These are phyloP conservation scores for Caenorhabditis becei DNA, from an alignment of 2,888 invertebrate genomes.

Conservation along the genomic window DNA sequence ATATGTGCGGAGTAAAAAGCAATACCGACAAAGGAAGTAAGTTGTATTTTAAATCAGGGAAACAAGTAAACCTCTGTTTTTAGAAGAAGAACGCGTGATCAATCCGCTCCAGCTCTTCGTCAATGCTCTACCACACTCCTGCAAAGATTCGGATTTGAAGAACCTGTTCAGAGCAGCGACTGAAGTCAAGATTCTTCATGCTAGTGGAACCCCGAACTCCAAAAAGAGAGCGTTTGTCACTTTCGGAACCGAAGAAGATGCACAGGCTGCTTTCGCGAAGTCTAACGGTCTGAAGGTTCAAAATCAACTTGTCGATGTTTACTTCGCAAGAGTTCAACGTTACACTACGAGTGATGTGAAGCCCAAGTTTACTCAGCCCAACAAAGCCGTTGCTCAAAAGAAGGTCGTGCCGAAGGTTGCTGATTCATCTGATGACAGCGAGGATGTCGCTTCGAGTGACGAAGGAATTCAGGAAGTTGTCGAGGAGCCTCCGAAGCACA, in stretches of 20 bases:
- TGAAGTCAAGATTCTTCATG: conserved; percentile 58
- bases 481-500: conserved; percentile 64
- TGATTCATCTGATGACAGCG: conserved; percentile 63
- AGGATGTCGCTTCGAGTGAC: conserved; percentile 69
- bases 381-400: conserved; percentile 25
- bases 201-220: conserved; percentile 29
- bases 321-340: conserved; percentile 53
- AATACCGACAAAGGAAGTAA: conserved; percentile 38
- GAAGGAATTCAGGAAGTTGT: conserved; percentile 72
- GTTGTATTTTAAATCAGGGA: neutral
- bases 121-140: conserved; percentile 54
- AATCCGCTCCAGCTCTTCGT: conserved; percentile 69
- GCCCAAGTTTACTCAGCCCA: conserved; percentile 26
- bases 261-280: conserved; percentile 73
- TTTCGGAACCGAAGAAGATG: conserved; percentile 72
- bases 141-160: conserved; percentile 56
- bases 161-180: conserved; percentile 61
- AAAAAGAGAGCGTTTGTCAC: conserved; percentile 65
- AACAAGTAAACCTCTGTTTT: neutral
- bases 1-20: conserved; percentile 69
- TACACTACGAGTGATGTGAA: conserved; percentile 28
- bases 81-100: conserved; percentile 56
- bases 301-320: conserved; percentile 63
- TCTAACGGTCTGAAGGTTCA: conserved; percentile 69
- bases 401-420: conserved; percentile 28